These are phyloP conservation scores for Margarornis squamiger DNA, from an alignment of 2,797 vertebrate genomes.

Conservation along the genomic window DNA sequence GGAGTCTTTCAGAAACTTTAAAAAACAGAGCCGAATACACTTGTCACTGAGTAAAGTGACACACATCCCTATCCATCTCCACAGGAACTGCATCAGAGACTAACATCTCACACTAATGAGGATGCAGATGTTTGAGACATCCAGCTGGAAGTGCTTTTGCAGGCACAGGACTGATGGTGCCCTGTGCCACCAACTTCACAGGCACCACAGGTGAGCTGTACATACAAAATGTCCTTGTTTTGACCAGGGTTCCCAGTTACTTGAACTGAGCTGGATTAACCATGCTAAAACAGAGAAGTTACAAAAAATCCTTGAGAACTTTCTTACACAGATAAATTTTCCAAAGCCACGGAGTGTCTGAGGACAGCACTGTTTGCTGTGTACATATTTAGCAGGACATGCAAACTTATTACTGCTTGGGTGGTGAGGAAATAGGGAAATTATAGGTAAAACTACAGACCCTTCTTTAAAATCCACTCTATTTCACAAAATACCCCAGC, in stretches of 20 bases:
- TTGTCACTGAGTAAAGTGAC: not conserved
- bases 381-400: accelerated
- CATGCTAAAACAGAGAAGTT: not conserved
- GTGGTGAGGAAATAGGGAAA: accelerated
- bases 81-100: not conserved
- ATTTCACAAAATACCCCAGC: not conserved
- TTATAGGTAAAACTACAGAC: not conserved
- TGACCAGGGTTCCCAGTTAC: not conserved
- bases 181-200: not conserved
- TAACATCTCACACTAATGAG: not conserved
- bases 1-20: not conserved
- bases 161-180: not conserved
- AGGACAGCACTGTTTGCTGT: accelerated
- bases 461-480: not conserved
- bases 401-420: not conserved
- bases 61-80: not conserved
- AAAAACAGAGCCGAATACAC: not conserved
- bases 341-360: not conserved
- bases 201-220: not conserved
- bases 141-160: accelerated
- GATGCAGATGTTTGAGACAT: not conserved
- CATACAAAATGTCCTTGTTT: accelerated
- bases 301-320: not conserved
- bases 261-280: not conserved
- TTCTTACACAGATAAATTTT: not conserved